Evolutionary conservation across 2,113 vertebrate species (phyloP), one percentile per base, ranked within the genome.

Genomic region (Tyto alba): DNA sequence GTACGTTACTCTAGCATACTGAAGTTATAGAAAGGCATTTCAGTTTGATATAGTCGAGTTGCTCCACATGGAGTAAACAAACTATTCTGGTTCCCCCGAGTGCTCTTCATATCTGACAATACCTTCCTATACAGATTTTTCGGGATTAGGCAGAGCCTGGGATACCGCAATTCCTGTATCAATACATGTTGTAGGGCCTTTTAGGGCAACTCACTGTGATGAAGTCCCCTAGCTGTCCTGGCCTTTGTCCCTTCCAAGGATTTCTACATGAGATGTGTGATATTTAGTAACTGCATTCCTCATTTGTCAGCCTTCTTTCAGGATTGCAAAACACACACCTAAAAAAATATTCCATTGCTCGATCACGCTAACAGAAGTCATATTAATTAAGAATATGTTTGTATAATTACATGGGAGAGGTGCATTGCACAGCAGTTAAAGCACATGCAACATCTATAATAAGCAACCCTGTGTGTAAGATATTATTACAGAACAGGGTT

Each of bases 351-450:
- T 72, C 85, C 88, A 93, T 92, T 96, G 95, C 93, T 95, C 60
- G 85, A 93, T 97, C 95, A 97, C 76, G 71, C 91, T 94, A 97
- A 97, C 95, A 95, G 73, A 84, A 93, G 88, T 90, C 93, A 80
- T 48, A 93, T 96, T 97, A 96, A 95, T 95, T 96, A 93, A 81
- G 89, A 96, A 95, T 90, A 85, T 68, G 87, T 88, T 97, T 96
- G 86, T 96, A 92, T 94, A 97, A 97, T 97, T 97, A 97, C 60
- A 96, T 97, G 94, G 97, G 96, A 97, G 96, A 97, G 91, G 95
- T 95, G 93, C 89, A 95, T 92, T 85, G 93, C 82, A 68, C 95
- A 97, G 92, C 95, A 96, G 81, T 96, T 96, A 93, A 86, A 93
- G 53, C 57, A 79, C 83, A 93, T 95, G 96, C 92, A 97, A 96